Conservation (phyloP, 2,113 vertebrate species). For the Xyliphius kryptos region DNA sequence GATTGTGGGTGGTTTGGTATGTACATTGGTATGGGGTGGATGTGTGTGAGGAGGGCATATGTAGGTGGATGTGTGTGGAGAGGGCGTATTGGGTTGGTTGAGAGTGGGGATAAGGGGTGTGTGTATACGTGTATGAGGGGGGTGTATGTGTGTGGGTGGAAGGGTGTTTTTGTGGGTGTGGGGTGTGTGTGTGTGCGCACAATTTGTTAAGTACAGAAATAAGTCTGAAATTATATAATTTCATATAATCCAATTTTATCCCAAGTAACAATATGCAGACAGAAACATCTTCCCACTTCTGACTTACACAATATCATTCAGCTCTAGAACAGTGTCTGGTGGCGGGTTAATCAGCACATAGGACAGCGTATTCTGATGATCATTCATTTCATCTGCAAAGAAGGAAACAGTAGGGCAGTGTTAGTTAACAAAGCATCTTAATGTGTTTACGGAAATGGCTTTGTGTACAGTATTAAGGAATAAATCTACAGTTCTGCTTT, state of each 20-base stretch:
- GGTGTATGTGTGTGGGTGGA: too few relatives aligned
- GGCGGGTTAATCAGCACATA: constrained; percentile 96
- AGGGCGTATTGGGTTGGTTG: too few relatives aligned
- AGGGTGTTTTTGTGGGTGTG: background rate
- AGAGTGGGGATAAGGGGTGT: too few relatives aligned
- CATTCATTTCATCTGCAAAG: constrained; percentile 89
- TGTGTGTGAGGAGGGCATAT: too few relatives aligned
- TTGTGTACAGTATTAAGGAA: background rate
- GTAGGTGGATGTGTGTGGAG: too few relatives aligned
- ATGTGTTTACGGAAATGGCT: background rate
- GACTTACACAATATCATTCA: constrained; percentile 89
- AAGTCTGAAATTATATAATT: too few relatives aligned
- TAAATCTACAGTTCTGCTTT: background rate
- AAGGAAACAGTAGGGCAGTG: constrained; percentile 31
- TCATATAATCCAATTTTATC: background rate
- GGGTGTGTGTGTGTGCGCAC: too few relatives aligned
- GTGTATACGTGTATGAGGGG: too few relatives aligned
- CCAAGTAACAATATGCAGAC: background rate
- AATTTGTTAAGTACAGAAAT: too few relatives aligned
- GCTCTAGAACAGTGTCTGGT: constrained; percentile 86
- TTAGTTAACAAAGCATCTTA: background rate
- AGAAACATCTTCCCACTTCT: background rate
- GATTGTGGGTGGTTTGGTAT: too few relatives aligned
- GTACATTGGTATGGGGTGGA: too few relatives aligned
- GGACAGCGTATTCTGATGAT: constrained; percentile 93